Evolutionary conservation across 2,888 invertebrate species (phyloP), one percentile per base, ranked within the genome.

Genomic region (Biston betularia): DNA sequence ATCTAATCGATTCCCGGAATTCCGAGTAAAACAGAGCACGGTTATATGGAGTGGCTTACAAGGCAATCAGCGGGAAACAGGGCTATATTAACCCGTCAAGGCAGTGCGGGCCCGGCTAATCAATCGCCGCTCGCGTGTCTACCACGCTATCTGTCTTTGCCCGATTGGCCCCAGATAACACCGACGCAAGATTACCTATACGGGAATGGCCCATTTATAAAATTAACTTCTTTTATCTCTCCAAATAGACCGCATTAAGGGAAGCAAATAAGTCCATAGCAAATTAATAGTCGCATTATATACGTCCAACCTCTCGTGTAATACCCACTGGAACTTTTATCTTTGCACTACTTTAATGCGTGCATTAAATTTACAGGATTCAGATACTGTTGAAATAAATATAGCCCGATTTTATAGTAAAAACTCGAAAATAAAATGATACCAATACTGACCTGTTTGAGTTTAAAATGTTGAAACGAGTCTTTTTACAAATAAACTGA

Each of bases 71-170:
- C 85, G 83, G 82, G 83, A 82, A 86, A 81, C 82, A 80, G 81
- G 87, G 89, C 89, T 92, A 89, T 92, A 93, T 93, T 93, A 93
- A 91, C 90, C 89, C 91, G 91, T 89, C 90, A 89, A 88, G 86
- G 85, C 82, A 86, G 85, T 89, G 88, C 89, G 90, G 92, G 90
- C 83, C 79, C 77, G 83, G 82, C 90, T 92, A 93, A 93, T 93
- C 93, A 93, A 93, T 93, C 93, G 92, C 79, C 81, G 91, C 85
- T 93, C 87, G 93, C 92, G 92, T 93, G 93, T 88, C 89, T 86
- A 89, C 90, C 90, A 78, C 87, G 85, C 92, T 93, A 93, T 93
- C 92, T 92, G 90, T 93, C 93, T 93, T 88, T 86, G 85, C 85
- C 85, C 88, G 90, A 92, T 92, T 90, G 89, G 86, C 81, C 87